A percentile compares a stretch with the other conserved stretches of the same genome.
phyloP scores from a whole-genome alignment of 2,797 vertebrate species.

The Anomalospiza imberbis region DNA sequence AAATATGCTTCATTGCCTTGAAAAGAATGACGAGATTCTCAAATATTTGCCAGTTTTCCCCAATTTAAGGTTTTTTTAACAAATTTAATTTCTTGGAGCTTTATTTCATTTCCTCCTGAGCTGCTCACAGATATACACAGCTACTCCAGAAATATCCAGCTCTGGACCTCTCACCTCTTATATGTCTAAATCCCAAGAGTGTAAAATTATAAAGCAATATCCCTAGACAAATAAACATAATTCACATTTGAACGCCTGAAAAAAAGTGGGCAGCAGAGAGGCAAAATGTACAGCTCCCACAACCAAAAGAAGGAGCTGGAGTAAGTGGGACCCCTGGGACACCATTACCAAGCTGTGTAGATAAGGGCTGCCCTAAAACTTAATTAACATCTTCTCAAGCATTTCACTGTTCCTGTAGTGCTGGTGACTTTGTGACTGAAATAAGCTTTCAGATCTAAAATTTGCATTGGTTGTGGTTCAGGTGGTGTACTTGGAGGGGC shows the following conservation, averaged over 20 bases:
- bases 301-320: neutral
- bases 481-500: neutral
- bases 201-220: neutral
- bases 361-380: neutral
- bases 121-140: neutral
- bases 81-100: neutral
- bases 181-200: neutral
- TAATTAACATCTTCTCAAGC: neutral
- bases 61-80: rapidly evolving
- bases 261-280: neutral
- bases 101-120: neutral
- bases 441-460: neutral
- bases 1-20: neutral
- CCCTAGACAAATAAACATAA: neutral
- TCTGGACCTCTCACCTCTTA: neutral
- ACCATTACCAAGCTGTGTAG: neutral
- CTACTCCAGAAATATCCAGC: neutral
- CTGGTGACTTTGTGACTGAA: neutral
- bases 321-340: neutral
- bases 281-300: neutral
- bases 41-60: neutral
- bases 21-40: neutral
- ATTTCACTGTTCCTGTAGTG: neutral
- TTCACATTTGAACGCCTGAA: neutral
- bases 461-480: neutral